Evolutionary conservation across 1,140 invertebrate species (phyloP).

Genomic region (Whitmania pigra): DNA sequence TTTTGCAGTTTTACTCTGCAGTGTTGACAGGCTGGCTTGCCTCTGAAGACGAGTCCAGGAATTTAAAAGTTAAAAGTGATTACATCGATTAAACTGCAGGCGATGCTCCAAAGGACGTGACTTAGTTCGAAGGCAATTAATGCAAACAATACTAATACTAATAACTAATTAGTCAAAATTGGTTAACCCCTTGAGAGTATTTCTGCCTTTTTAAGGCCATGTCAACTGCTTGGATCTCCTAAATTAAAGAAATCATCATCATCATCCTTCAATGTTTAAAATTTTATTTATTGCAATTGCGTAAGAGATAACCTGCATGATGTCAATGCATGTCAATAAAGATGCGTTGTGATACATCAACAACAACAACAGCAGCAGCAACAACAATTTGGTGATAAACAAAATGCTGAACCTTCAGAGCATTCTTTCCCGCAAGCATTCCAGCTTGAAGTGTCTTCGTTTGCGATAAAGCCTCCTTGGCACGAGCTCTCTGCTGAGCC

Average conservation of each 20-base stretch:
- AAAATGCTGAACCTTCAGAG: constrained; percentile 31
- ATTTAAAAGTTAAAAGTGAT: background rate
- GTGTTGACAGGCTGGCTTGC: constrained; percentile 23
- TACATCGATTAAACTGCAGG: background rate
- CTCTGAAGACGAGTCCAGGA: constrained; percentile 5
- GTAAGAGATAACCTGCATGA: background rate
- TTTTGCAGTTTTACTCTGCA: constrained; percentile 20
- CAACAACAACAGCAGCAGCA: background rate
- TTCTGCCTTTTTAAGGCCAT: constrained; percentile 21
- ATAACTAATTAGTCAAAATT: too few relatives aligned
- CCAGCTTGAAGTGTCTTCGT: constrained; percentile 29
- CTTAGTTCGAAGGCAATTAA: too few relatives aligned
- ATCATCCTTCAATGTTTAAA: background rate
- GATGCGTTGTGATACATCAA: background rate
- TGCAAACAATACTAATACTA: too few relatives aligned
- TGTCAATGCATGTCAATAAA: background rate
- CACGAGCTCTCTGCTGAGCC: constrained; percentile 37
- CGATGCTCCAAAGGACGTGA: background rate
- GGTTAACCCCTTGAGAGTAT: constrained; percentile 19
- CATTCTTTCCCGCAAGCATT: constrained; percentile 34
- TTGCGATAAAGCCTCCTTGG: constrained; percentile 34
- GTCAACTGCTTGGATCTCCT: constrained; percentile 23
- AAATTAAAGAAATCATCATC: background rate
- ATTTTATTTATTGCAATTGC: background rate
- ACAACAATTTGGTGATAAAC: background rate